Conservation (phyloP, 2,888 invertebrate genomes). For the Eupithecia subumbrata region DNA sequence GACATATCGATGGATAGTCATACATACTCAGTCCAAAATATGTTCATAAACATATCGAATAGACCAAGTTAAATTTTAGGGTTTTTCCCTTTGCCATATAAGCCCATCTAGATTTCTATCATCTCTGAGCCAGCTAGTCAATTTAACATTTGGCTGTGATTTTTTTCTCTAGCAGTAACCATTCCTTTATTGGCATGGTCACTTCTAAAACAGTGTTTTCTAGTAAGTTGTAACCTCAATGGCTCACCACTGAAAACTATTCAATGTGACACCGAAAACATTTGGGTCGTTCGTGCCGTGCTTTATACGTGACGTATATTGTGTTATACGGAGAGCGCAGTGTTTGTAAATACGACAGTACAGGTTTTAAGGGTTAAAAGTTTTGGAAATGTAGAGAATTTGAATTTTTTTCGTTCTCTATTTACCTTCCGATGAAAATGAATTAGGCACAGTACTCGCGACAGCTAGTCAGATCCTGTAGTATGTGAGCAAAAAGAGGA, state of each 20-base stretch:
- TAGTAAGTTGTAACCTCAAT: neutral
- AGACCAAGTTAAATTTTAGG: neutral
- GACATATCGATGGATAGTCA: neutral
- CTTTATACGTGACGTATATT: conserved; percentile 28
- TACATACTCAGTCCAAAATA: neutral
- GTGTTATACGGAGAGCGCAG: conserved; percentile 14
- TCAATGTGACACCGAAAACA: conserved; percentile 38
- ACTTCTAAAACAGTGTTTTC: neutral
- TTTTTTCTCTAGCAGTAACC: neutral
- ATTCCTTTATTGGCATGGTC: conserved; percentile 1
- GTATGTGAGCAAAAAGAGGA: no score
- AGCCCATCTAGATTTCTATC: no score
- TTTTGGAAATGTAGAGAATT: neutral
- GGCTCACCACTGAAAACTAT: conserved; percentile 31
- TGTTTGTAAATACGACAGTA: conserved; percentile 5
- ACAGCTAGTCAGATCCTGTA: neutral
- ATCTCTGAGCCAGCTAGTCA: neutral
- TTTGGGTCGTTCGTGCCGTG: conserved; percentile 24
- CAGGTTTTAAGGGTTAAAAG: neutral
- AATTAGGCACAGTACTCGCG: neutral
- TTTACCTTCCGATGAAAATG: neutral
- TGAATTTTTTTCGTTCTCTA: neutral
- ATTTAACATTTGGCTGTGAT: neutral
- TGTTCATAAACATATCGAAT: neutral
- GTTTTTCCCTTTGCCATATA: no score